A percentile compares a stretch with the other conserved stretches of the same genome.
These are phyloP conservation scores for Drosophila sp. DNA, from an alignment of 1,140 invertebrate genomes.

Conservation along the genomic window DNA sequence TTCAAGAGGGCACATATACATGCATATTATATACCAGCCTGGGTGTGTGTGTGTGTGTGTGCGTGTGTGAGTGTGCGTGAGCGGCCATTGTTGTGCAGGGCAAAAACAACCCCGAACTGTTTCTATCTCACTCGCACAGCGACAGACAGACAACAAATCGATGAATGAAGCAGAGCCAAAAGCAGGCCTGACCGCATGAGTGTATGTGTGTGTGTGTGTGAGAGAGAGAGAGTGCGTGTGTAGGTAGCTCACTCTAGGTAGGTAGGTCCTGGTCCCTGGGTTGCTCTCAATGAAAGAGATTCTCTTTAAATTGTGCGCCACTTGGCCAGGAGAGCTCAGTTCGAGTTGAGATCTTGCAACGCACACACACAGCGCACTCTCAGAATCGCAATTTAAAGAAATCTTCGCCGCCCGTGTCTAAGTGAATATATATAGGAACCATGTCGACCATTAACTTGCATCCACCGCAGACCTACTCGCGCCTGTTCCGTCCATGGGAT, in stretches of 20 bases:
- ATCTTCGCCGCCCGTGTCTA: conserved; percentile 42
- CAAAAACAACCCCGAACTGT: conserved; percentile 65
- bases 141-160: conserved; percentile 72
- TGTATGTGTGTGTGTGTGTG: conserved; percentile 25
- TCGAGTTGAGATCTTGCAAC: conserved; percentile 77
- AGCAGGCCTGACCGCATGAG: conserved; percentile 9
- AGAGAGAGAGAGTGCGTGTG: conserved; percentile 33
- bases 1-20: conserved; percentile 34
- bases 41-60: conserved; percentile 10
- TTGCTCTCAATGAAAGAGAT: conserved; percentile 44
- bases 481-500: conserved; percentile 83
- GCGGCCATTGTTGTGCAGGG: conserved; percentile 71
- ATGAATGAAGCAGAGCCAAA: conserved; percentile 67
- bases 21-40: conserved; percentile 61
- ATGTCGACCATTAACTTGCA: conserved; percentile 79
- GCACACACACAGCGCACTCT: conserved; percentile 51
- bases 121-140: conserved; percentile 62
- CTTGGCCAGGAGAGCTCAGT: conserved; percentile 69
- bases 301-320: conserved; percentile 70
- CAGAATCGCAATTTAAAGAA: conserved; percentile 11
- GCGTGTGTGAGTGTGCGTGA: conserved; percentile 52
- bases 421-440: conserved; percentile 16
- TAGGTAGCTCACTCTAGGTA: conserved; percentile 71
- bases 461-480: conserved; percentile 82
- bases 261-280: conserved; percentile 64